Base-by-base conservation (phyloP, 92 coral and sea anemone species). In the Bergia sp. region DNA sequence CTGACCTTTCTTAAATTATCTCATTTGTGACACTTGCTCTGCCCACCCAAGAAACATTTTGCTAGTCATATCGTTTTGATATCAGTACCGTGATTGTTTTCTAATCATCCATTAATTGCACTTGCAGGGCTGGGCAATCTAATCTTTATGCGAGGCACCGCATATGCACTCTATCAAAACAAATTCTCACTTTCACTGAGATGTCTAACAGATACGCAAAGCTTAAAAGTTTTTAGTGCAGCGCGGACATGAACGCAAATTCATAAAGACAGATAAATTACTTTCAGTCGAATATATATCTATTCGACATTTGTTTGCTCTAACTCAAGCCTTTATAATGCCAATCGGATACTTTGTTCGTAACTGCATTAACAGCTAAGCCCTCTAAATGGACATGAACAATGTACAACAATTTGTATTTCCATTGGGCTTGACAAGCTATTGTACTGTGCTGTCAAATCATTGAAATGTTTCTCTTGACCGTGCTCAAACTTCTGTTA, bases 331-430 rank as follows among this genome's bases (percentile, higher is more conserved):
- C 77, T 83, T 71, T 71, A 37, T 71, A 84, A 84, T 84, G 65
- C 87, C 87, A 84, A 84, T 69, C 79, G 87, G 87, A 84, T 84
- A 69, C 78, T 84, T 84, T 73, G 78, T 71, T 67, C 78, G 87
- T 79, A 13, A 71, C 58, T 84, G 66, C 87, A 84, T 84, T 84
- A 84, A 18, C 79, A 84, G 66, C 79, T 69, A 84, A 84, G 87
- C 87, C 77, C 41, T 69, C 87, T 84, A 84, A 84, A 84, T 84
- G 87, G 87, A 84, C 87, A 16, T 38, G 79, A 71, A 84, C 87
- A 84, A 84, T 84, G 87, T 69, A 84, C 78, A 84, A 84, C 78
- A 84, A 84, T 69, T 84, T 84, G 79, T 84, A 71, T 84, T 84
- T 20, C 87, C 77, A 71, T 71, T 84, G 45, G 87, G 37, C 18